Evolutionary conservation across 2,888 invertebrate genomes (phyloP).

Genomic region (Athalia rosae): DNA sequence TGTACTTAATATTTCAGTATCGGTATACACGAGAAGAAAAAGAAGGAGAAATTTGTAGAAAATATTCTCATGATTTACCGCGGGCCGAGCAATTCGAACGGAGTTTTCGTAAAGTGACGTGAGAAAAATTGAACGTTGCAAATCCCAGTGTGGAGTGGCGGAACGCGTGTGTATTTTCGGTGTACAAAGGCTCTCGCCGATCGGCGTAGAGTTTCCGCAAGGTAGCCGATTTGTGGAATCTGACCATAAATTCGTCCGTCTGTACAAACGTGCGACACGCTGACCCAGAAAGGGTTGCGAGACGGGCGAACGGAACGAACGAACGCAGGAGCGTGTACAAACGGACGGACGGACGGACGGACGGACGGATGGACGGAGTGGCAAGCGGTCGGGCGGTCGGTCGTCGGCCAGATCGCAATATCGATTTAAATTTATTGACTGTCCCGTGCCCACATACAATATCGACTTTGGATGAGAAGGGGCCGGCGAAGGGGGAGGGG

Average conservation of each 20-base stretch:
- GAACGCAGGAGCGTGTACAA: background rate
- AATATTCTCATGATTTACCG: no score
- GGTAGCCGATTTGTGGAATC: conserved; percentile 40
- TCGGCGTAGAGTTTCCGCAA: conserved; percentile 14
- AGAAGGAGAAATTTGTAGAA: no score
- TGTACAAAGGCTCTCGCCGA: background rate
- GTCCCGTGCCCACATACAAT: conserved; percentile 40
- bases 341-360: background rate
- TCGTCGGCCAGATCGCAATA: conserved; percentile 49
- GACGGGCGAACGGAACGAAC: background rate
- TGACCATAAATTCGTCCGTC: conserved; percentile 39
- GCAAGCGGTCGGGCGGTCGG: conserved; percentile 16
- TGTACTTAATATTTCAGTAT: no score
- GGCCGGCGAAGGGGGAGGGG: conserved; percentile 78
- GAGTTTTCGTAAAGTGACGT: background rate
- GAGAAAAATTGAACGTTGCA: background rate
- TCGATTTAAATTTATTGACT: conserved; percentile 58
- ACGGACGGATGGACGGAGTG: conserved; percentile 17
- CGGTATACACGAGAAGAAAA: no score
- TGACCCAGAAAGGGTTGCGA: conserved; percentile 63
- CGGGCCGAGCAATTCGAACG: background rate
- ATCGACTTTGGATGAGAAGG: conserved; percentile 76
- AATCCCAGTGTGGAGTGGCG: background rate
- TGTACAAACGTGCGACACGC: conserved; percentile 53
- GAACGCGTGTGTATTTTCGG: no score